Evolutionary conservation across 2,888 invertebrate species (phyloP), one percentile per base, ranked within the genome.

Genomic region (Pseudococcus jackbeardsleyi): DNA sequence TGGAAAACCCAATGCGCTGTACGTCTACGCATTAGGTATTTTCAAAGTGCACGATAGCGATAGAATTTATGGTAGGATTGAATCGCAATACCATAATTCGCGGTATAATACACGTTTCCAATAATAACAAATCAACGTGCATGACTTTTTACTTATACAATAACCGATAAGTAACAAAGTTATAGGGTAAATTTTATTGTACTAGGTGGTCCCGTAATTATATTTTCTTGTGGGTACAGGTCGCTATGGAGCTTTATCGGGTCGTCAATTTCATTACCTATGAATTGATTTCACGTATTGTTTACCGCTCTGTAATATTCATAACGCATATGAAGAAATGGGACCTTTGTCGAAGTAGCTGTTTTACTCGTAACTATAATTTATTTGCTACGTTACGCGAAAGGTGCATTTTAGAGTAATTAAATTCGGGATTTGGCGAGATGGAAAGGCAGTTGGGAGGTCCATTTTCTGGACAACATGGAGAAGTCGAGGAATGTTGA

Each of bases 101-200:
- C 26, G 26, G 26, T 33, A 33, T 33, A 33, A 33, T 72, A 33
- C 33, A 33, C 68, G 33, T 72, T 72, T 72, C 3, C 15, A 72
- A 72, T 72, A 72, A 72, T 72, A 72, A 72, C 26, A 72, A 72
- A 26, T 72, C 33, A 33, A 72, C 68, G 68, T 72, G 11, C 68
- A 72, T 72, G 68, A 72, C 33, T 72, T 72, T 72, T 72, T 12
- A 72, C 68, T 7, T 72, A 72, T 33, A 72, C 68, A 72, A 33
- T 72, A 72, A 22, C 19, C 12, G 33, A 33, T 72, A 64, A 64
- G 33, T 72, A 72, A 72, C 26, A 33, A 72, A 72, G 26, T 26
- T 26, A 72, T 72, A 6, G 68, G 26, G 68, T 33, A 72, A 72
- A 72, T 33, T 72, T 72, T 72, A 72, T 72, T 72, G 33, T 12